Percentiles rank a stretch among this genome's conserved stretches.
These are phyloP conservation scores for Palythoa heliodiscus DNA, from an alignment of 92 coral and sea anemone genomes.

Conservation along the genomic window DNA sequence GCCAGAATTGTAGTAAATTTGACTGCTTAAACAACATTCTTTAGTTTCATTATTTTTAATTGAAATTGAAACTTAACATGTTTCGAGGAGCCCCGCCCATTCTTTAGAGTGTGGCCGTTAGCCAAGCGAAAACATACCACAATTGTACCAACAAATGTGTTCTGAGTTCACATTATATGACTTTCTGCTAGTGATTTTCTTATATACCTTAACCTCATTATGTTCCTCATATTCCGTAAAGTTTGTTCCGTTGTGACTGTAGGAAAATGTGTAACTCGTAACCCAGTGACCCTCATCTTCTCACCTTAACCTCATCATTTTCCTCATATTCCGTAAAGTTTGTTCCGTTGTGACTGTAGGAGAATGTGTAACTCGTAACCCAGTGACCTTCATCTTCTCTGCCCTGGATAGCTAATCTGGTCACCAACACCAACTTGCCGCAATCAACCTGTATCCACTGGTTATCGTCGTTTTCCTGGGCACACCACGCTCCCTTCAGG, in stretches of 20 bases:
- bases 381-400: constrained; percentile 66
- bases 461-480: constrained; percentile 13
- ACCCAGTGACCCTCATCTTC: constrained; percentile 73
- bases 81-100: too few relatives aligned
- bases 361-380: constrained; percentile 69
- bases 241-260: constrained; percentile 65
- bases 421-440: constrained; percentile 61
- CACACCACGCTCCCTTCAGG: constrained; percentile 2
- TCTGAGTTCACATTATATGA: too few relatives aligned
- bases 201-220: constrained; percentile 34
- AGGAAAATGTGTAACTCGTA: constrained; percentile 64
- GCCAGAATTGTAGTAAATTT: too few relatives aligned
- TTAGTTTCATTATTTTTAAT: too few relatives aligned
- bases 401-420: constrained; percentile 74
- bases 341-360: constrained; percentile 66
- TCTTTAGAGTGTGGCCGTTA: too few relatives aligned
- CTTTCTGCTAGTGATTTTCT: too few relatives aligned
- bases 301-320: constrained; percentile 76
- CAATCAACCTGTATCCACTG: constrained; percentile 39
- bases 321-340: constrained; percentile 71
- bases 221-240: constrained; percentile 72
- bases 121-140: too few relatives aligned
- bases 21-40: too few relatives aligned
- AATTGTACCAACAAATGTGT: too few relatives aligned
- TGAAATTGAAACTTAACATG: too few relatives aligned